Base-by-base conservation (phyloP, 2,888 invertebrate species). In the Heliconius hortense region DNA sequence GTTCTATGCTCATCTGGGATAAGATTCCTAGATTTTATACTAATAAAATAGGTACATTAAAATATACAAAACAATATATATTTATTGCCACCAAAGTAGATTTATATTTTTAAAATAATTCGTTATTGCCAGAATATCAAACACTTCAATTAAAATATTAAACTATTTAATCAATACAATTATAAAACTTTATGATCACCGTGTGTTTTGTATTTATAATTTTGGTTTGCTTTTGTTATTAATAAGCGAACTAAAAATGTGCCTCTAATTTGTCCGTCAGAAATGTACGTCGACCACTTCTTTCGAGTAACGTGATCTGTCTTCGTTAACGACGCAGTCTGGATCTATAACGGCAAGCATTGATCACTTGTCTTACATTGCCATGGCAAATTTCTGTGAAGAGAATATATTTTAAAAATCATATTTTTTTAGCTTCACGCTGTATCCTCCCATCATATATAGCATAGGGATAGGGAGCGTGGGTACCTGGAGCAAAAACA, bases 321-420 rank as follows among this genome's bases (percentile, higher is more conserved):
- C 72, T 63, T 72, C 72, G 31, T 72, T 72, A 72, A 63, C 63
- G 48, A 53, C 43, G 28, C n/a, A 26, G 43, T 35, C 70, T 35
- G 56, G 28, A n/a, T 24, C 13, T 8, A 39, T 39, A 60, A 11
- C 24, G 43, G 15, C 63, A 31, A 31, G 10, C 72, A 72, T 72
- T 72, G 63, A 72, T 72, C 72, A 72, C 72, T 31, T 59, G 62
- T 60, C 72, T n/a, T 71, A 43, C 21, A 71, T 71, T 26, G 56
- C 39, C 24, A 11, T n/a, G 53, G 48, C 53, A 13, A 59, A 39
- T 35, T 71, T 39, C 62, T 43, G 43, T 71, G 26, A 18, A n/a
- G 39, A 43, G 39, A 60, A 26, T 71, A 5, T 21, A 5, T 18
- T 43, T 71, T 60, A 60, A 26, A 31, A 5, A 31, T 31, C 31